Percentiles rank a stretch among this genome's conserved stretches.
Conservation (phyloP, 2,888 invertebrate genomes). For the Allygus modestus region DNA sequence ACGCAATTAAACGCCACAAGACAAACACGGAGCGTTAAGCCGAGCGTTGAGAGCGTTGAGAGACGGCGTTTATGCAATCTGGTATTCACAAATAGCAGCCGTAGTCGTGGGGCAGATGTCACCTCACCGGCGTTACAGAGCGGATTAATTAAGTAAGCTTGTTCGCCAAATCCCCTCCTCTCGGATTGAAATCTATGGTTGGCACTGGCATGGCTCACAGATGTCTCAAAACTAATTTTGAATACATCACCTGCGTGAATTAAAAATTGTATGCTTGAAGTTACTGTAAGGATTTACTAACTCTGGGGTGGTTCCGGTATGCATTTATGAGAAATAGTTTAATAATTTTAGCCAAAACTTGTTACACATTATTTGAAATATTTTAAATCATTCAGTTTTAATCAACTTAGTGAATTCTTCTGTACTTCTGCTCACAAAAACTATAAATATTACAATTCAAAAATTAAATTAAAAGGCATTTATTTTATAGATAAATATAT, state of each 20-base stretch:
- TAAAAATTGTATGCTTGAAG: neutral
- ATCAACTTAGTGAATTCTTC: no score
- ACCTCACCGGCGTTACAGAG: constrained; percentile 31
- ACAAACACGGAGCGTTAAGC: constrained; percentile 14
- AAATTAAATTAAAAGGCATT: no score
- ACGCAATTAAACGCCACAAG: constrained; percentile 49
- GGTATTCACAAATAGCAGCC: constrained; percentile 55
- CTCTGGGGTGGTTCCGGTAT: no score
- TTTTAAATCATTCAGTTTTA: no score
- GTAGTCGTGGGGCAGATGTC: constrained; percentile 47
- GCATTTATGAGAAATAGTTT: no score
- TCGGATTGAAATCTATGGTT: constrained; percentile 4
- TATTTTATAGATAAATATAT: no score
- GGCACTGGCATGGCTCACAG: neutral
- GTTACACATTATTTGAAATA: no score
- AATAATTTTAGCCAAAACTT: no score
- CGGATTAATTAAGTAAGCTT: constrained; percentile 48
- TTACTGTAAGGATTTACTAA: no score
- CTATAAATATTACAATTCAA: no score
- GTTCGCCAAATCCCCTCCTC: constrained; percentile 25
- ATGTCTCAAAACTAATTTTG: constrained; percentile 38
- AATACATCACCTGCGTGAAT: neutral
- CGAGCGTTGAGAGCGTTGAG: constrained; percentile 9
- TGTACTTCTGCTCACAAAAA: no score
- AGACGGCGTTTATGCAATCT: constrained; percentile 41